A percentile compares a stretch with the other conserved stretches of the same genome.
Evolutionary conservation across 2,113 vertebrate genomes (phyloP).

Genomic region (Tyrannus savana): DNA sequence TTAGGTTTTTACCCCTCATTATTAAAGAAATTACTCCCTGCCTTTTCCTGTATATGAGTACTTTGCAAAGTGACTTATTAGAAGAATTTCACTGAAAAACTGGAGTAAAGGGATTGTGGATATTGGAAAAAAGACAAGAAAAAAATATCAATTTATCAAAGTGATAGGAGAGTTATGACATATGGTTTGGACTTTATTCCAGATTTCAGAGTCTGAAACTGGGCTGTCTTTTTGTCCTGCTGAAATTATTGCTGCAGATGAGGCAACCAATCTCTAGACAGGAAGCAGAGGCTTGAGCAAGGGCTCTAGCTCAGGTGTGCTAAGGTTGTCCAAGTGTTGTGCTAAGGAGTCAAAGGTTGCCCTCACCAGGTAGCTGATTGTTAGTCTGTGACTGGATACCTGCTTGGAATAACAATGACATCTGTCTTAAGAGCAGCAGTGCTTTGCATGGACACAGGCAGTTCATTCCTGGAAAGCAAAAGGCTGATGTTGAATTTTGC

Average conservation of each 20-base stretch:
- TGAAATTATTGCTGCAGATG: neutral
- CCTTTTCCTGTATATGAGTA: neutral
- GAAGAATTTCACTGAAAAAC: neutral
- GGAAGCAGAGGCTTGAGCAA: neutral
- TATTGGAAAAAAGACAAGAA: neutral
- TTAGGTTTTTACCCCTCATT: accelerated
- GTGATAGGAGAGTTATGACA: neutral
- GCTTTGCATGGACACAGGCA: neutral
- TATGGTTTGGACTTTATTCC: neutral
- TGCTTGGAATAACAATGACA: neutral
- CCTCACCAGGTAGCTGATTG: neutral
- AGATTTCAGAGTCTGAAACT: neutral
- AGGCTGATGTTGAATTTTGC: neutral
- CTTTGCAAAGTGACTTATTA: neutral
- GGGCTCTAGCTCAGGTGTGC: neutral
- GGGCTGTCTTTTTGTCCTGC: neutral
- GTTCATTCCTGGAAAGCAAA: neutral
- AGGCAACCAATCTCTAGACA: neutral
- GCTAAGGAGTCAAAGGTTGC: neutral
- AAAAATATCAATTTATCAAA: neutral
- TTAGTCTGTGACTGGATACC: neutral
- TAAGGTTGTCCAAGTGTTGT: neutral
- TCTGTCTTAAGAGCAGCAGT: neutral
- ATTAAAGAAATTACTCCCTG: neutral
- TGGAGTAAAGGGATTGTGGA: neutral